These are phyloP conservation scores for Artibeus lituratus DNA, from an alignment of 2,797 vertebrate genomes.

Conservation along the genomic window DNA sequence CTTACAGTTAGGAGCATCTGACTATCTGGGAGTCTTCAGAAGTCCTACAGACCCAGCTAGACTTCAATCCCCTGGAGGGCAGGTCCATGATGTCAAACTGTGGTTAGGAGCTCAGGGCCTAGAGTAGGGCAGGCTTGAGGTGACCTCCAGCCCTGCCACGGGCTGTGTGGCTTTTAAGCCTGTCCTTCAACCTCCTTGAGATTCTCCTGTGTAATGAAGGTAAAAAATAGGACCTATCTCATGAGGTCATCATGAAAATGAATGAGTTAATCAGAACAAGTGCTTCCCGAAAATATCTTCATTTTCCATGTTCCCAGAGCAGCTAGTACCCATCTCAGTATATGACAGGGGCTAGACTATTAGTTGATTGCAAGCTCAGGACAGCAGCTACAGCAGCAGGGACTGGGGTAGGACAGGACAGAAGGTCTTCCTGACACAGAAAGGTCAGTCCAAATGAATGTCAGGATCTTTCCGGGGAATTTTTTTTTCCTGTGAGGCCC, in stretches of 20 bases:
- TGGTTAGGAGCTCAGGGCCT: neutral
- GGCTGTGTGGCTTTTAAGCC: neutral
- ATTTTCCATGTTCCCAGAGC: neutral
- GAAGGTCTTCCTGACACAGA: neutral
- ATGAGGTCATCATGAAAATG: neutral
- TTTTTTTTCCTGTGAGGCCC: neutral
- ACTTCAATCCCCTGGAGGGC: neutral
- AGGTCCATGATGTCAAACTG: neutral
- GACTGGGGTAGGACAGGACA: neutral
- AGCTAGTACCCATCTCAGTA: rapidly evolving
- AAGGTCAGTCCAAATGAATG: neutral
- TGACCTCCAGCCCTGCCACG: neutral
- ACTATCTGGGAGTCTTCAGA: neutral
- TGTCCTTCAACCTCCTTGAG: neutral
- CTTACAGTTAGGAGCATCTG: neutral
- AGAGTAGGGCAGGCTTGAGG: neutral
- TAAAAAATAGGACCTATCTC: slow-evolving; percentile 47
- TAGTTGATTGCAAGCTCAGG: neutral
- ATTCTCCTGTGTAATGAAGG: neutral
- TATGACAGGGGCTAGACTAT: neutral
- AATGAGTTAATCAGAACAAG: slow-evolving; percentile 32
- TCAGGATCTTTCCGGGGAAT: neutral
- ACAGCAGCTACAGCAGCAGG: neutral
- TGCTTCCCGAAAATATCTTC: slow-evolving; percentile 9
- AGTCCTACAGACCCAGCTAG: neutral